These are phyloP conservation scores for Hemiprocne comata DNA, from an alignment of 2,113 vertebrate genomes.

Conservation along the genomic window DNA sequence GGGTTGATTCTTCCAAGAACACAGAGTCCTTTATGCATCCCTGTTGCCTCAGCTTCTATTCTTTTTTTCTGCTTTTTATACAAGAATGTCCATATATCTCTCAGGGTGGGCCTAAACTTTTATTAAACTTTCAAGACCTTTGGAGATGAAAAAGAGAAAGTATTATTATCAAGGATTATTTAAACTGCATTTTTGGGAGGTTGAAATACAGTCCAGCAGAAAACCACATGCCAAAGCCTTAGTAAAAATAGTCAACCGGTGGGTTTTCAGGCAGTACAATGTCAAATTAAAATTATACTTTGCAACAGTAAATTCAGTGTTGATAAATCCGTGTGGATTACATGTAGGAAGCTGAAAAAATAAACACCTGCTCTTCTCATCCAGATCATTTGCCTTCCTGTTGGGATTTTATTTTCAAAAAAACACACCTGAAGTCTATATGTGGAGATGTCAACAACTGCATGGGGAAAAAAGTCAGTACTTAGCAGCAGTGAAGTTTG, in stretches of 20 bases:
- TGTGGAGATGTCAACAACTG: conserved; percentile 66
- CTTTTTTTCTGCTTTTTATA: not conserved
- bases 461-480: conserved; percentile 60
- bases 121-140: conserved; percentile 36
- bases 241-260: conserved; percentile 36
- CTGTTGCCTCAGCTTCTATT: not conserved
- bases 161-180: conserved; percentile 42
- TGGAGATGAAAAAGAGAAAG: conserved; percentile 22
- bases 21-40: not conserved
- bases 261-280: conserved; percentile 56
- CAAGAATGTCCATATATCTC: not conserved
- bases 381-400: conserved; percentile 36
- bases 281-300: conserved; percentile 69
- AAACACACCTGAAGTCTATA: conserved; percentile 42
- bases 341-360: conserved; percentile 44
- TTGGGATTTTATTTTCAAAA: conserved; percentile 62
- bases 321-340: conserved; percentile 60
- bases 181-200: not conserved
- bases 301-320: conserved; percentile 51
- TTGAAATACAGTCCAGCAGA: conserved; percentile 37
- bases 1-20: not conserved
- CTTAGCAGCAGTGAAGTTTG: conserved; percentile 78
- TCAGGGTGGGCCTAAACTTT: not conserved
- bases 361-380: conserved; percentile 26
- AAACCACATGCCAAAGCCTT: conserved; percentile 38